Evolutionary conservation across 64 coral and sea anemone species (phyloP).

Genomic region (Actinia tenebrosa): DNA sequence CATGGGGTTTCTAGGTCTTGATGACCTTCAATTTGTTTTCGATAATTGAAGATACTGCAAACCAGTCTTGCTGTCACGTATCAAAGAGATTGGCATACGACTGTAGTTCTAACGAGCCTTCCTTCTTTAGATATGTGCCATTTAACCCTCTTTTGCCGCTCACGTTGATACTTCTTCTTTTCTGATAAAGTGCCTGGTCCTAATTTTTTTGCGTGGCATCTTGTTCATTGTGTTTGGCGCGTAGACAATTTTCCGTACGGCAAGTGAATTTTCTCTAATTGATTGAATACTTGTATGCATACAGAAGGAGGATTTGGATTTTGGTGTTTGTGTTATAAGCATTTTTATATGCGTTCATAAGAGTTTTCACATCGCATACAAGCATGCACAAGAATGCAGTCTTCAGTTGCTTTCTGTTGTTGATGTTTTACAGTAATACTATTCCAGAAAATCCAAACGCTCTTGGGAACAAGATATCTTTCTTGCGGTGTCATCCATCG

Average conservation of each 20-base stretch:
- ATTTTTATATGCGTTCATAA: not conserved
- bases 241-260: not conserved
- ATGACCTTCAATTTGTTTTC: not conserved
- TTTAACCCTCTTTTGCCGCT: conserved; percentile 11
- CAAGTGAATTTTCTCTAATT: conserved; percentile 24
- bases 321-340: conserved; percentile 1
- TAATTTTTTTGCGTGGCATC: not conserved
- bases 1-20: conserved; percentile 1
- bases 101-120: conserved; percentile 17
- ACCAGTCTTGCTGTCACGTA: conserved; percentile 23
- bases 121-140: conserved; percentile 20
- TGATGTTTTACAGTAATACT: too few species aligned
- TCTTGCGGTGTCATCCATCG: too few species aligned
- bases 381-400: too few species aligned
- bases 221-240: not conserved
- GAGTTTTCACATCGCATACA: not conserved
- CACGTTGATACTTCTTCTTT: not conserved
- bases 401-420: too few species aligned
- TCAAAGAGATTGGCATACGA: conserved; percentile 30
- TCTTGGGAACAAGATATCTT: too few species aligned
- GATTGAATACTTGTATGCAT: conserved; percentile 30
- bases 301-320: conserved; percentile 39
- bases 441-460: too few species aligned
- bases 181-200: conserved; percentile 1
- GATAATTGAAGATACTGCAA: not conserved